A percentile compares a stretch with the other conserved stretches of the same genome.
phyloP scores from a whole-genome alignment of 2,888 invertebrate species.

The Atrina japonica region DNA sequence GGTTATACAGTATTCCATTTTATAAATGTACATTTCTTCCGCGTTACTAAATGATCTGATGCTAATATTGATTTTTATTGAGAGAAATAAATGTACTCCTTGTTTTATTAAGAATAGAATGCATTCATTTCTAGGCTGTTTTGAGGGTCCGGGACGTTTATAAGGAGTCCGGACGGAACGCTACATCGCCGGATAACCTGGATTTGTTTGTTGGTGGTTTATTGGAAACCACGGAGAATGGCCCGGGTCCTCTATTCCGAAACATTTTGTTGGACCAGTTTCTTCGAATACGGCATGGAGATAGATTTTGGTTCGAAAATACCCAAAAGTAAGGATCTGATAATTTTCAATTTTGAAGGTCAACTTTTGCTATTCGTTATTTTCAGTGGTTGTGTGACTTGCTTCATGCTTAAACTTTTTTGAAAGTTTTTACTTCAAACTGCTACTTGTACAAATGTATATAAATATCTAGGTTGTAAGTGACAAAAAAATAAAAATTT shows the following conservation, averaged over 20 bases:
- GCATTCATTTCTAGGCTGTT: background rate
- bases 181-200: conserved; percentile 87
- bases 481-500: no score
- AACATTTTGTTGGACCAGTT: conserved; percentile 97
- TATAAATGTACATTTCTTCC: no score
- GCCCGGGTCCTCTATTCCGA: conserved; percentile 91
- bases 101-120: no score
- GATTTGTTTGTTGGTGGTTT: conserved; percentile 98
- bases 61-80: no score
- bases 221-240: conserved; percentile 88
- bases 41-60: no score
- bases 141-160: background rate
- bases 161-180: background rate
- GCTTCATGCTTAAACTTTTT: background rate
- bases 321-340: conserved; percentile 84
- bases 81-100: no score
- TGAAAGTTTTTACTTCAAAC: no score
- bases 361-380: background rate
- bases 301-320: conserved; percentile 99
- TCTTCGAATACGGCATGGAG: conserved; percentile 92
- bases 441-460: no score
- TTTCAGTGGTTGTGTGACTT: no score
- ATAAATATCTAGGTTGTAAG: no score
- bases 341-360: no score
- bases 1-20: no score